Percentiles rank a stretch among this genome's conserved stretches.
Evolutionary conservation across 35 echinoderm and acorn worm genomes (phyloP).

Genomic region (Ophioderma brevispina): DNA sequence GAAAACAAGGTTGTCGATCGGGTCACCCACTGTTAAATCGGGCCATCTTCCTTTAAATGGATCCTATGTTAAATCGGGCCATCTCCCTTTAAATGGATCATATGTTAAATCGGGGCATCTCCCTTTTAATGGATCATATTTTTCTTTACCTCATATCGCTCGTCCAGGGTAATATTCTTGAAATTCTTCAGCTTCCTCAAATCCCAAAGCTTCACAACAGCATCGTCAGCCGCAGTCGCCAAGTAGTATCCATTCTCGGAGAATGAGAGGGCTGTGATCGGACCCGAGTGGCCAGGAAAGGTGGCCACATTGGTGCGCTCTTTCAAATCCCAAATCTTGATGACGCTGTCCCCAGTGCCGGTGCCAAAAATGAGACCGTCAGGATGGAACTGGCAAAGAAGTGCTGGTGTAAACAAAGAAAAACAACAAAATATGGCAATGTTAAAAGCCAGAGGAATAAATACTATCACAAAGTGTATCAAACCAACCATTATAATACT

Average conservation of each 20-base stretch:
- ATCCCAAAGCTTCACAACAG: slow-evolving; percentile 98
- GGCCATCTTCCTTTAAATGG: no score
- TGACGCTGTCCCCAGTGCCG: slow-evolving; percentile 95
- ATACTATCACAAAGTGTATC: no score
- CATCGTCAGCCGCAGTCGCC: slow-evolving; percentile 96
- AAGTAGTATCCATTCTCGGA: slow-evolving; percentile 99
- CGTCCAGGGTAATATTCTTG: slow-evolving; percentile 97
- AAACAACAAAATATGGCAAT: no score
- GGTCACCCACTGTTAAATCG: no score
- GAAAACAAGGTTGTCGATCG: no score
- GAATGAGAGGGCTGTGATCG: slow-evolving; percentile 96
- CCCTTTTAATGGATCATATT: no score
- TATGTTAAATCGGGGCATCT: no score
- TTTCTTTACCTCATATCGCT: slow-evolving; percentile 89
- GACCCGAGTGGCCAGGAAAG: slow-evolving; percentile 97
- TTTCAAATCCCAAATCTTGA: slow-evolving; percentile 99
- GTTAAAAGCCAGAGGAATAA: no score
- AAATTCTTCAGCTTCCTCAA: slow-evolving; percentile 98
- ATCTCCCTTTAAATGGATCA: no score
- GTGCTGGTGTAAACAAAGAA: no score
- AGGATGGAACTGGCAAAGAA: slow-evolving; percentile 99
- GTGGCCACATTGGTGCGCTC: slow-evolving; percentile 97
- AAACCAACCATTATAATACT: no score
- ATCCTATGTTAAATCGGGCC: no score
- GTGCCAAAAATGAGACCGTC: slow-evolving; percentile 99